phyloP scores from a whole-genome alignment of 2,113 vertebrate genomes.

The Bungarus multicinctus region DNA sequence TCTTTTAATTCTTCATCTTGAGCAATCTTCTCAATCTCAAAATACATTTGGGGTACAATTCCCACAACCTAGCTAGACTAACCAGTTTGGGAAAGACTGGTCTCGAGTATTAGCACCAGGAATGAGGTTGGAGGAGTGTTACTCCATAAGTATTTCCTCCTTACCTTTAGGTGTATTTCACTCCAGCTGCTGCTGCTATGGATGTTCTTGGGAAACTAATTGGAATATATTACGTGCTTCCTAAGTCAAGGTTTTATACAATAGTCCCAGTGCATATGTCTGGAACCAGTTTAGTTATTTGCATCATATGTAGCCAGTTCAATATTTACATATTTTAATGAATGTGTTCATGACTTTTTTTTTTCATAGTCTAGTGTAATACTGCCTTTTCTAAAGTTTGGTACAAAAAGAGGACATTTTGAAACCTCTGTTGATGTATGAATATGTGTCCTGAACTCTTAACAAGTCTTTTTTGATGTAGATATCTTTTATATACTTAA shows the following conservation, averaged over 20 bases:
- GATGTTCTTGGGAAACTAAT: slow-evolving; percentile 49
- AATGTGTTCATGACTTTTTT: slow-evolving; percentile 35
- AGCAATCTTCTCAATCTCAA: background rate
- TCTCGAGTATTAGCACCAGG: slow-evolving; percentile 38
- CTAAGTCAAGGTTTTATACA: slow-evolving; percentile 25
- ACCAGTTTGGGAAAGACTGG: background rate
- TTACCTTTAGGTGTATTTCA: slow-evolving; percentile 35
- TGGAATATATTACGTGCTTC: slow-evolving; percentile 41
- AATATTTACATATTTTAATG: slow-evolving; percentile 67
- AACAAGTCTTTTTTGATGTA: slow-evolving; percentile 71
- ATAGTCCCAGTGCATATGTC: slow-evolving; percentile 25
- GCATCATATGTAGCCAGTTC: slow-evolving; percentile 46
- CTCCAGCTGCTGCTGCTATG: slow-evolving; percentile 41
- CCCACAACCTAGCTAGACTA: background rate
- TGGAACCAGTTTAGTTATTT: slow-evolving; percentile 44
- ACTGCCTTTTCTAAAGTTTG: slow-evolving; percentile 48
- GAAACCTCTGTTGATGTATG: slow-evolving; percentile 34
- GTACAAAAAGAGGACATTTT: slow-evolving; percentile 16
- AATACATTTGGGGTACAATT: background rate
- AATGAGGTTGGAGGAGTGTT: background rate
- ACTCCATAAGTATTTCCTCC: slow-evolving; percentile 23
- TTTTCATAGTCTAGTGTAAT: slow-evolving; percentile 51
- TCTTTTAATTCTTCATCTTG: slow-evolving; percentile 22
- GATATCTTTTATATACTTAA: slow-evolving; percentile 71
- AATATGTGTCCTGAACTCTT: slow-evolving; percentile 52